These are phyloP conservation scores for Trichoplusia ni DNA, from an alignment of 1,140 invertebrate genomes.

Conservation along the genomic window DNA sequence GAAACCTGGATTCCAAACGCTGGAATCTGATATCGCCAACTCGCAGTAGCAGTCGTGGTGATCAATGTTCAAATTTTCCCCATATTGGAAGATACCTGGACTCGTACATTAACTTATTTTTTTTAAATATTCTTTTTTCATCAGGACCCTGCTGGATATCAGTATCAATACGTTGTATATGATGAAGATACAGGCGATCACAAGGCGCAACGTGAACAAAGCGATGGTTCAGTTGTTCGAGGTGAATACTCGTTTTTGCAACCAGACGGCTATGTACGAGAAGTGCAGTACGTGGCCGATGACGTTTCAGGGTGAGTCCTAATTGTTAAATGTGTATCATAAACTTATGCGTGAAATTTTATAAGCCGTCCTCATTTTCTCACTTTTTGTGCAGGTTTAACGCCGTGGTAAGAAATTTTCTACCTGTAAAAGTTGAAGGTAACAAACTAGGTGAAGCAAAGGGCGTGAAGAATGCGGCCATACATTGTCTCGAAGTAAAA, in stretches of 20 bases:
- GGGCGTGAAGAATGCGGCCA: conserved; percentile 34
- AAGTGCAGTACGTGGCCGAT: conserved; percentile 88
- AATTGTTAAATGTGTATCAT: conserved; percentile 16
- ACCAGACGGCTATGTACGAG: conserved; percentile 85
- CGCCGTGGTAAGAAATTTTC: conserved; percentile 65
- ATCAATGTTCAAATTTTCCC: no score
- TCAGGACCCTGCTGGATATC: conserved; percentile 57
- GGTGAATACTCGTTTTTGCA: conserved; percentile 84
- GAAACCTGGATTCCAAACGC: no score
- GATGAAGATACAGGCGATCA: conserved; percentile 83
- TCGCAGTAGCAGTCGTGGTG: no score
- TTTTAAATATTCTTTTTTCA: conserved; percentile 9
- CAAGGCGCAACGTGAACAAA: conserved; percentile 83
- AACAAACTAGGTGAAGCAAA: conserved; percentile 34
- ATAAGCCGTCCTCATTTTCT: conserved; percentile 3
- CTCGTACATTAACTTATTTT: no score
- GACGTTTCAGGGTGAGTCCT: conserved; percentile 83
- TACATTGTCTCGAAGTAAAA: conserved; percentile 51
- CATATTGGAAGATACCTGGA: no score
- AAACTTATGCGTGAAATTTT: background rate
- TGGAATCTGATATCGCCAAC: no score
- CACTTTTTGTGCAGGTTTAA: conserved; percentile 63
- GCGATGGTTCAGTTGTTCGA: conserved; percentile 83
- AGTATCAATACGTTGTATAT: conserved; percentile 77
- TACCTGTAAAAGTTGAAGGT: conserved; percentile 44